Conservation (phyloP, 2,113 vertebrate genomes). For the Scartelaos histophorus region DNA sequence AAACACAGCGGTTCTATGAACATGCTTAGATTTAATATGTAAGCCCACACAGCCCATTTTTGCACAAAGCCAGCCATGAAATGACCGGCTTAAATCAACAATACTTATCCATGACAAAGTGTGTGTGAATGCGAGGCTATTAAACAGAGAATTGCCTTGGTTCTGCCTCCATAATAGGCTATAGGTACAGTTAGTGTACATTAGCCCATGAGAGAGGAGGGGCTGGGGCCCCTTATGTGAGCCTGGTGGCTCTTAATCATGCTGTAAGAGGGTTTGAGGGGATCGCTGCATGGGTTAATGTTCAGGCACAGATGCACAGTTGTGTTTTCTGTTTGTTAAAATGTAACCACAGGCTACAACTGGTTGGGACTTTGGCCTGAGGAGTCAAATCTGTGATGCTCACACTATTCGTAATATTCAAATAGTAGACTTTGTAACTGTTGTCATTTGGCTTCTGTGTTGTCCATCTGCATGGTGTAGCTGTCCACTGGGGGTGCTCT, state of each 20-base stretch:
- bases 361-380: slow-evolving; percentile 5
- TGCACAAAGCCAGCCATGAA: slow-evolving; percentile 54
- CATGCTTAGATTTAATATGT: background rate
- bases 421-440: slow-evolving; percentile 14
- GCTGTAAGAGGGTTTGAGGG: slow-evolving; percentile 37
- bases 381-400: slow-evolving; percentile 15
- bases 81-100: slow-evolving; percentile 58
- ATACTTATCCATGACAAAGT: slow-evolving; percentile 44
- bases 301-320: slow-evolving; percentile 31
- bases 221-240: slow-evolving; percentile 28
- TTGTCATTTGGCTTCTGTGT: slow-evolving; percentile 23
- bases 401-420: slow-evolving; percentile 28
- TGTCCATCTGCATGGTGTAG: slow-evolving; percentile 14
- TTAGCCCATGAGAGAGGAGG: slow-evolving; percentile 40
- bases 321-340: slow-evolving; percentile 35
- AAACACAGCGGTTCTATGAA: background rate
- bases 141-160: slow-evolving; percentile 54
- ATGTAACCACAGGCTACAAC: slow-evolving; percentile 25
- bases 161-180: slow-evolving; percentile 53
- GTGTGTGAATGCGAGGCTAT: slow-evolving; percentile 50
- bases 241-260: slow-evolving; percentile 52
- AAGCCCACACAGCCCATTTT: slow-evolving; percentile 23
- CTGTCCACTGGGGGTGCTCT: slow-evolving; percentile 15
- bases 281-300: slow-evolving; percentile 33
- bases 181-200: slow-evolving; percentile 61